Percentiles rank a stretch among this genome's conserved stretches.
Conservation (phyloP, 2,888 invertebrate genomes). For the Aplocera efformata region DNA sequence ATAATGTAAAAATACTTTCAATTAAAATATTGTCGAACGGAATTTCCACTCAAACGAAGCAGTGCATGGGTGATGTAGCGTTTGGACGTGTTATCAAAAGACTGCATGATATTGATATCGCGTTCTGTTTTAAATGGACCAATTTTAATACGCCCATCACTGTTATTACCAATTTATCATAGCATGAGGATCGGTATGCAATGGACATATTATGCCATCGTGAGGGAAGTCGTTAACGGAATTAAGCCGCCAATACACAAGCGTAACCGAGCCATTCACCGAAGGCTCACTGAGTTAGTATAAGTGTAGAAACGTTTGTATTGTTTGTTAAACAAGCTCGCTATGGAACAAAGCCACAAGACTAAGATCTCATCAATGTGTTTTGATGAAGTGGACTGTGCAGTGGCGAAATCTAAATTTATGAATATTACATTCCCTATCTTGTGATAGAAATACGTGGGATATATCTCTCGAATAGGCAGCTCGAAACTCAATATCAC, state of each 20-base stretch:
- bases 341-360: slow-evolving; percentile 1
- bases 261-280: slow-evolving; percentile 19
- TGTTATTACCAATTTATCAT: slow-evolving; percentile 40
- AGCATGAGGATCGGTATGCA: slow-evolving; percentile 38
- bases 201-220: slow-evolving; percentile 33
- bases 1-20: background rate
- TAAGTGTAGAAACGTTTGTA: too few species aligned
- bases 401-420: slow-evolving; percentile 14
- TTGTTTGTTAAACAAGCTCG: slow-evolving; percentile 1
- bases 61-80: too few species aligned
- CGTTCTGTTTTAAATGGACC: background rate
- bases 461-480: slow-evolving; percentile 30
- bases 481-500: slow-evolving; percentile 38
- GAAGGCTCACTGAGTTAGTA: too few species aligned
- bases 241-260: slow-evolving; percentile 23
- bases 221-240: slow-evolving; percentile 25
- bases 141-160: slow-evolving; percentile 17
- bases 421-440: slow-evolving; percentile 23
- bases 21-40: background rate
- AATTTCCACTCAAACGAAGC: too few species aligned
- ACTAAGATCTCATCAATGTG: slow-evolving; percentile 1
- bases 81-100: too few species aligned
- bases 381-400: background rate
- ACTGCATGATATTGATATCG: background rate
- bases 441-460: slow-evolving; percentile 20